Conservation (phyloP, 1,140 invertebrate genomes). For the Ceratoteleas bidentatus region DNA sequence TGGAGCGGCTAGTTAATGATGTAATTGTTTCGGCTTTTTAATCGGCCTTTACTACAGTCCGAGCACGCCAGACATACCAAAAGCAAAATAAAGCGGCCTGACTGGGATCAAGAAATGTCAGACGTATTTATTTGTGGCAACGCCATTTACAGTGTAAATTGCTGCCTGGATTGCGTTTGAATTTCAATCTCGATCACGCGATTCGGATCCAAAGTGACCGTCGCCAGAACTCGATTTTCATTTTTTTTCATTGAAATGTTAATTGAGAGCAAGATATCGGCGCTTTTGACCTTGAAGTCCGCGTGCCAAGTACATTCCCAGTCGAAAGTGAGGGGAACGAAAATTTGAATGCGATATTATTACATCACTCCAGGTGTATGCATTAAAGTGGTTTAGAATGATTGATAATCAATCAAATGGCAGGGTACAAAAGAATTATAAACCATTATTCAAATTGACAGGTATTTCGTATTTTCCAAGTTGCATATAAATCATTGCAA, state of each 20-base stretch:
- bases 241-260: conserved; percentile 1
- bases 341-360: conserved; percentile 8
- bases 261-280: not conserved
- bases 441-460: conserved; percentile 13
- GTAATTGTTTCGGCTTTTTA: no score
- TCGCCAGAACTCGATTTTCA: not conserved
- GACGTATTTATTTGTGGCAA: no score
- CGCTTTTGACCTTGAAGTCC: not conserved
- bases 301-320: not conserved
- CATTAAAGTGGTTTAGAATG: conserved; percentile 7
- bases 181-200: no score
- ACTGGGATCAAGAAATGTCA: no score
- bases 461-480: not conserved
- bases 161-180: no score
- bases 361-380: not conserved
- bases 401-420: conserved; percentile 29
- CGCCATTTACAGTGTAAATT: no score
- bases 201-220: no score
- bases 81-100: no score
- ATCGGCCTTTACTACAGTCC: no score
- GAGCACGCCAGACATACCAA: no score
- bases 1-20: no score
- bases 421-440: conserved; percentile 12
- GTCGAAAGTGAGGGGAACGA: not conserved
- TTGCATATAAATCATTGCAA: conserved; percentile 9